Base-by-base conservation (phyloP, 1,140 invertebrate genomes). In the Triops cancriformis region DNA sequence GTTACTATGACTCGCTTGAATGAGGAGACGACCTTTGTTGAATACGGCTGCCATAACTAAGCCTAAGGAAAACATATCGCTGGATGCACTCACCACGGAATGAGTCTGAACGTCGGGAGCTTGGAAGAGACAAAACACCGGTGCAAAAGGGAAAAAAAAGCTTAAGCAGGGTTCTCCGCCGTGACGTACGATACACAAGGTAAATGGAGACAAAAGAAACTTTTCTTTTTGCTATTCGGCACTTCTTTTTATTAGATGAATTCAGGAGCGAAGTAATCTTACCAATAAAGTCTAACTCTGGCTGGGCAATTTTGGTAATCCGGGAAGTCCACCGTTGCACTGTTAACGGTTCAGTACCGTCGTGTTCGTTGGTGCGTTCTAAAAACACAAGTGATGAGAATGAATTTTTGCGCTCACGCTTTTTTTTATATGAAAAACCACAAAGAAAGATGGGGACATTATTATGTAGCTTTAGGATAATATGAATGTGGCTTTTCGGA, bases 41-140 rank as follows among this genome's bases (percentile, higher is more conserved):
- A 95, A 98, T 79, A 98, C 90, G 10, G 94, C 88, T 84, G 93
- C 94, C 82, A 98, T 92, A 6, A 96, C 90, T 89, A 98, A 91
- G 23, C 97, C 97, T 77, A 98, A 85, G 0, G 95, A 96, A 85
- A 94, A 98, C 94, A 98, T 97, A 84, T 98, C 97, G 81, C 94
- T 95, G 14, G 92, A 87, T 41, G 93, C 91, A 82, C 90, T 94
- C 84, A 92, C 95, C 26, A 89, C 88, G 75, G 93, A 94, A 76
- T 89, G 89, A 12, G 89, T 89, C 85, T 98, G 96, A 64, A 94
- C 90, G 88, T 97, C 95, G 0, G 95, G 95, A 43, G 94, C 94
- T 93, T 86, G 75, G 80, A 74, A 80, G 83, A 83, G 74, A 82
- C 76, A 81, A 74, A 81, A 72, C 75, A 80, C 79, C 78, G 74